Evolutionary conservation across 2,797 vertebrate species (phyloP), one percentile per base, ranked within the genome.

Genomic region (Coregonus sp.): DNA sequence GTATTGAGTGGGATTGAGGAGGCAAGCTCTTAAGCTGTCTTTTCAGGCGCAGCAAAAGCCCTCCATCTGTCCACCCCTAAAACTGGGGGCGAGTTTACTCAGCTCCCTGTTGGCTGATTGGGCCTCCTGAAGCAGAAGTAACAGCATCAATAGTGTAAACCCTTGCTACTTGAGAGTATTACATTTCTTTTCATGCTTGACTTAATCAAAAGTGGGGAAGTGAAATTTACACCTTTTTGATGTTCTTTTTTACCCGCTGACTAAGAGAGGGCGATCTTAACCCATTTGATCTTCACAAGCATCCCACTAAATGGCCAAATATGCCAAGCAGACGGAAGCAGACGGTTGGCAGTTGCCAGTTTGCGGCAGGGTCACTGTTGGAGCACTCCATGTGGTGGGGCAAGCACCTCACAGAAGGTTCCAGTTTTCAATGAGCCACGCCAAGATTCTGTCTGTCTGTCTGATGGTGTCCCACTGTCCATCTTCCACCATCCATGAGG

Each of bases 171-270:
- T 98, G 96, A 99, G 96, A 98, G 97, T 96, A 98, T 99, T 98
- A 98, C 98, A 97, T 97, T 99, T 98, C 97, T 98, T 99, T 99
- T 99, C 98, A 99, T 98, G 98, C 98, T 98, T 98, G 97, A 98
- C 97, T 99, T 98, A 96, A 99, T 98, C 97, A 97, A 98, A 99
- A 99, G 97, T 98, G 96, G 97, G 96, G 96, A 97, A 97, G 97
- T 98, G 98, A 99, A 99, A 99, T 98, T 97, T 98, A 99, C 98
- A 99, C 97, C 97, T 98, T 99, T 99, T 98, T 98, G 98, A 99
- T 99, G 98, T 98, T 95, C 96, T 97, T 98, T 98, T 96, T 97
- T 93, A 93, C 94, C 96, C 94, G 95, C 97, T 97, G 96, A 95
- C 98, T 97, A 97, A 98, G 96, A 96, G 96, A 63, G 95, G 95